Percentiles rank a stretch among this genome's conserved stretches.
Evolutionary conservation across 2,113 vertebrate genomes (phyloP).

Genomic region (Orthochromis malagaraziensis): DNA sequence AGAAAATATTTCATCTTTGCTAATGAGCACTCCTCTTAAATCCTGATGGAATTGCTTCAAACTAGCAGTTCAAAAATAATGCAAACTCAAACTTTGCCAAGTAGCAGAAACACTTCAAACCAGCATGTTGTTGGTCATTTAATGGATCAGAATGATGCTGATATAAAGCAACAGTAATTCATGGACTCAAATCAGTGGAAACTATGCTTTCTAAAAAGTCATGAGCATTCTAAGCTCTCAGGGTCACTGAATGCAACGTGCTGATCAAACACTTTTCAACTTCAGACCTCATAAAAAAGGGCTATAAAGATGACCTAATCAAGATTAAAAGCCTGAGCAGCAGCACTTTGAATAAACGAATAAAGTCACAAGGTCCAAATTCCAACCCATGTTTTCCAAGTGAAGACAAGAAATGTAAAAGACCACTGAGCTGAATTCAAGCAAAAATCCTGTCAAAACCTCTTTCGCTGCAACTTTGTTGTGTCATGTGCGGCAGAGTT

Average conservation of each 20-base stretch:
- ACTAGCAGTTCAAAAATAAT: neutral
- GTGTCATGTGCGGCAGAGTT: neutral
- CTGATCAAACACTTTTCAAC: constrained; percentile 12
- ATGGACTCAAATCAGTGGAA: neutral
- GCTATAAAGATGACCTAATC: neutral
- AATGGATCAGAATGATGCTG: neutral
- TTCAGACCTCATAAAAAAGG: constrained; percentile 6
- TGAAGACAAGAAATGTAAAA: neutral
- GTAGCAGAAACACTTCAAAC: neutral
- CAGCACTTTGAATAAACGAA: neutral
- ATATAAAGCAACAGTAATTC: neutral
- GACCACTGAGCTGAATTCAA: neutral
- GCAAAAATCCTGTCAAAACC: neutral
- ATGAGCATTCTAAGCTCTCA: neutral
- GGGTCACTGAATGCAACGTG: constrained; percentile 20
- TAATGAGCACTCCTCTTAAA: neutral
- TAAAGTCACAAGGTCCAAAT: constrained; percentile 17
- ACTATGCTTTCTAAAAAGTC: neutral
- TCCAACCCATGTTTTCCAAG: neutral
- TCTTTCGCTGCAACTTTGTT: neutral
- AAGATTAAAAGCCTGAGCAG: neutral
- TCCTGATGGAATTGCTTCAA: neutral
- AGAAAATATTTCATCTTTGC: neutral
- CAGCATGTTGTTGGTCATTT: neutral
- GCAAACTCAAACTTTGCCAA: neutral